Conservation (phyloP, 2,797 vertebrate species). For the Xiphophorus birchmanni region DNA sequence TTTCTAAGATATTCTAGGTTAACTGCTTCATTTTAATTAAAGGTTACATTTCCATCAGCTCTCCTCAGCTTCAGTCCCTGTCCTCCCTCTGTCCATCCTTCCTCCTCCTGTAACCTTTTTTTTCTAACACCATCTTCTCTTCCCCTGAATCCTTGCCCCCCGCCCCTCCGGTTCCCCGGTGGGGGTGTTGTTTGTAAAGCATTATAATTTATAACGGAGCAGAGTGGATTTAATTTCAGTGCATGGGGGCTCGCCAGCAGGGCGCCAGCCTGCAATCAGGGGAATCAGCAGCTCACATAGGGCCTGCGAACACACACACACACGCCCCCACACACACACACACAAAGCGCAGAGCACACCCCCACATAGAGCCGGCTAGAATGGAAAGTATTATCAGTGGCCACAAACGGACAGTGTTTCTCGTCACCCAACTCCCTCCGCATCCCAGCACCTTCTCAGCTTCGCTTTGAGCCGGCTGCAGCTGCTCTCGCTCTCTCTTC, state of each 20-base stretch:
- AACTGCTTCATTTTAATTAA: background rate
- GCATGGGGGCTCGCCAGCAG: constrained; percentile 94
- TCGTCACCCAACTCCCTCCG: constrained; percentile 91
- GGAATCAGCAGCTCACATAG: constrained; percentile 93
- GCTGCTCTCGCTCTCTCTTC: constrained; percentile 76
- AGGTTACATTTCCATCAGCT: constrained; percentile 9
- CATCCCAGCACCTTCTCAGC: constrained; percentile 83
- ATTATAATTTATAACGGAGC: constrained; percentile 99
- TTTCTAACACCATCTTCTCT: constrained; percentile 6
- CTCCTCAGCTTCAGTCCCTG: constrained; percentile 16
- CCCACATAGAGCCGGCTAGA: constrained; percentile 76
- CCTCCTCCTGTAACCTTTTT: background rate
- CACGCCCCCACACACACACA: constrained; percentile 54
- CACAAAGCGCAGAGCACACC: constrained; percentile 61
- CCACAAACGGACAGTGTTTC: constrained; percentile 98
- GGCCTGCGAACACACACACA: constrained; percentile 57
- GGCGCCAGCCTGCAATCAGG: constrained; percentile 98
- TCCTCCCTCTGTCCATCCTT: constrained; percentile 14
- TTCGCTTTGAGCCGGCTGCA: constrained; percentile 85
- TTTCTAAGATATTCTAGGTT: background rate
- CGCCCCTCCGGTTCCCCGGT: constrained; percentile 68
- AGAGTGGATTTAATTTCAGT: constrained; percentile 99
- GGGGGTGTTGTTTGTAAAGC: constrained; percentile 99
- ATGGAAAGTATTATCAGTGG: constrained; percentile 98
- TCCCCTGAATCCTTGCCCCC: constrained; percentile 15